Evolutionary conservation across 2,888 invertebrate genomes (phyloP), one percentile per base, ranked within the genome.

Genomic region (Hymenopus coronatus): DNA sequence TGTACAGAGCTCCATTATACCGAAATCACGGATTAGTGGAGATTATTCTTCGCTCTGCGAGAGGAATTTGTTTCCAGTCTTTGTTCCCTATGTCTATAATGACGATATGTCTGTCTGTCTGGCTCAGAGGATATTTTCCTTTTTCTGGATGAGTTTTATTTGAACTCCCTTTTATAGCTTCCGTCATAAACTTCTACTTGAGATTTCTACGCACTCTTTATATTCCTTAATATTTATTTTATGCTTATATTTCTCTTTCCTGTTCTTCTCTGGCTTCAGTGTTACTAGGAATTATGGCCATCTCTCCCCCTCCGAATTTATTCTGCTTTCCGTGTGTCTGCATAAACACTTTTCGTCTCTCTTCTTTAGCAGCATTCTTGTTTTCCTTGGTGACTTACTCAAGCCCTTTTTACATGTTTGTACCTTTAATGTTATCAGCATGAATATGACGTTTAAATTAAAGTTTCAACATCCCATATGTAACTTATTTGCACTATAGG

Each of bases 21-120:
- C 82, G 27, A 87, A 82, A 87, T 87, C 87, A 87, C 3, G 87
- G 87, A 87, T 87, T 87, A 87, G 25, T 70, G 81, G 30, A 7
- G 86, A 86, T 86, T 28, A 86, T 40, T n/a, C 33, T 30, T 82
- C 54, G 25, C 54, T 70, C 20, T 15, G 54, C 54, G 12, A 40
- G 40, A 40, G 40, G 40, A 40, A 12, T 40, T 40, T 40, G 40
- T 40, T 40, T 40, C 40, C 40, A 40, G 40, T 40, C 40, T 40
- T 40, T 40, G 40, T 70, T 25, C 54, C 20, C 54, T 70, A 70
- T 70, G 54, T 70, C 15, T 70, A 70, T 70, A 70, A 70, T 40
- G 40, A 40, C 40, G 40, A 40, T 70, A 70, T 70, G 54, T 70
- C 54, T 40, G 40, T 70, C 54, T 70, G 54, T 1, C 54, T 70